These are phyloP conservation scores for Melieria picta DNA, from an alignment of 2,888 invertebrate genomes.

Conservation along the genomic window DNA sequence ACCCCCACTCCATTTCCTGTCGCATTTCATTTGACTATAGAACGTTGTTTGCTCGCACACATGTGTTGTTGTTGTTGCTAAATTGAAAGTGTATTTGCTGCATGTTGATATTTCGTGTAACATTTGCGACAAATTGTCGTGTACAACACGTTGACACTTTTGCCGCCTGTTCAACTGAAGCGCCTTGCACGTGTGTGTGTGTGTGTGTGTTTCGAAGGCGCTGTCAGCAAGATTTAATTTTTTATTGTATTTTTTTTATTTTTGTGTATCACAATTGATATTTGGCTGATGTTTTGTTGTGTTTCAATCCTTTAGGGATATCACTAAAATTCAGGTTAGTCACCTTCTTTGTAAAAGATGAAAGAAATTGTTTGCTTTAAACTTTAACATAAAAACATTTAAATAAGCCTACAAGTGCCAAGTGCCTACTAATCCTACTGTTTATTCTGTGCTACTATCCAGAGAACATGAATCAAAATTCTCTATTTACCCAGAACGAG, in stretches of 20 bases:
- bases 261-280: constrained; percentile 25
- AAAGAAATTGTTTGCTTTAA: background rate
- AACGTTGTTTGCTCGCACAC: background rate
- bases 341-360: background rate
- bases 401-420: too few relatives aligned
- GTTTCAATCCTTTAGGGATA: too few relatives aligned
- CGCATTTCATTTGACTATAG: background rate
- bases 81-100: constrained; percentile 25
- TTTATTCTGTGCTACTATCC: too few relatives aligned
- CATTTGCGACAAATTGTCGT: constrained; percentile 52
- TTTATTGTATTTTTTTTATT: too few relatives aligned
- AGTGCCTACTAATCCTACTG: too few relatives aligned
- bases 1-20: too few relatives aligned
- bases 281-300: background rate
- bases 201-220: constrained; percentile 17
- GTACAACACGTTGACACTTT: constrained; percentile 49
- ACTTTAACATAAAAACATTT: background rate
- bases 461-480: too few relatives aligned
- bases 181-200: background rate
- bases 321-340: too few relatives aligned
- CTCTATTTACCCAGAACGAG: too few relatives aligned
- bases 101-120: constrained; percentile 44
- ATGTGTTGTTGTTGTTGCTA: constrained; percentile 18
- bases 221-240: constrained; percentile 25
- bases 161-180: constrained; percentile 23